A percentile compares a stretch with the other conserved stretches of the same genome.
Evolutionary conservation across 2,888 invertebrate species (phyloP).

Genomic region (Polydrusus cervinus): DNA sequence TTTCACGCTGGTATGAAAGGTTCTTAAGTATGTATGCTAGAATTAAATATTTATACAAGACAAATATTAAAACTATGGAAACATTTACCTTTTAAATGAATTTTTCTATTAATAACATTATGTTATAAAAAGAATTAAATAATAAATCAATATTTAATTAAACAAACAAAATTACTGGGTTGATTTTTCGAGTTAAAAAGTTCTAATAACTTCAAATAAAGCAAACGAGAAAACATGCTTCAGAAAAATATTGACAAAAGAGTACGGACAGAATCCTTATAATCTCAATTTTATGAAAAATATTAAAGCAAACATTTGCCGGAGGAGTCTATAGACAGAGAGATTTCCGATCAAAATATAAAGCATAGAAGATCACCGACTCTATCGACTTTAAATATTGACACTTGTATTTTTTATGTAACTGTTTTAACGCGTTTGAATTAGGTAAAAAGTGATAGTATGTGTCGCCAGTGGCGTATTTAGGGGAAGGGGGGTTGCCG

Average conservation of each 20-base stretch:
- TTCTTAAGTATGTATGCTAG: constrained; percentile 1
- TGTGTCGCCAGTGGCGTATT: too few species aligned
- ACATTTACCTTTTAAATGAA: constrained; percentile 24
- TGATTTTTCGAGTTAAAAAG: constrained; percentile 46
- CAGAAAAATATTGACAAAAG: constrained; percentile 69
- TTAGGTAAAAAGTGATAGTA: constrained; percentile 63
- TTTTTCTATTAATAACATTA: constrained; percentile 25
- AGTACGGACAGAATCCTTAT: constrained; percentile 69
- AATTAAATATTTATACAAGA: constrained; percentile 31
- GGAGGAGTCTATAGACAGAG: constrained; percentile 71
- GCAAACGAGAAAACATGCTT: constrained; percentile 52
- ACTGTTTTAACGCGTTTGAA: constrained; percentile 67
- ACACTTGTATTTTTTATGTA: constrained; percentile 67
- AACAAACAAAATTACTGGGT: constrained; percentile 38
- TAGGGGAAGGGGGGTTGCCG: too few species aligned
- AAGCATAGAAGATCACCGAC: constrained; percentile 68
- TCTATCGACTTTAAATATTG: constrained; percentile 70
- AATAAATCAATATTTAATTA: constrained; percentile 41
- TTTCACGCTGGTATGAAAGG: too few species aligned
- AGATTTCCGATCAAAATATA: constrained; percentile 71
- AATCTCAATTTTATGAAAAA: constrained; percentile 72
- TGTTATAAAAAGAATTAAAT: constrained; percentile 31
- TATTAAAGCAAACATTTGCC: constrained; percentile 70
- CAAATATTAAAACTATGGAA: constrained; percentile 31
- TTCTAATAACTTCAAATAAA: constrained; percentile 48